Base-by-base conservation (phyloP, 2,888 invertebrate genomes). In the Agrochola macilenta region DNA sequence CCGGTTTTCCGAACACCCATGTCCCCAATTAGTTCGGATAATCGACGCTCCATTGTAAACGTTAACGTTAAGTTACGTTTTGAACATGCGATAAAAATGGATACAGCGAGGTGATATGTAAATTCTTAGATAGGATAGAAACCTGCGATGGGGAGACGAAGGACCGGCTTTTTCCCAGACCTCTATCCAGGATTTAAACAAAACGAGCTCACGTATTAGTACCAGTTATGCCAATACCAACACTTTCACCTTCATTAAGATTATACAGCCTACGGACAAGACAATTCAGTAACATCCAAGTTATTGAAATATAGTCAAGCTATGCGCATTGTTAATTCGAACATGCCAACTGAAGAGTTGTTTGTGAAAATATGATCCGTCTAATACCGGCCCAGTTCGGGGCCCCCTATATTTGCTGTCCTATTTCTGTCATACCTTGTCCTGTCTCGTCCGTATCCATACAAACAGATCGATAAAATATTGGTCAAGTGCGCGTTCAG, bases 401-500 rank as follows among this genome's bases (percentile, higher is more conserved):
- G 74, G 74, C 66, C 85, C 78, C 78, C 72, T 61, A 64, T 81
- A 81, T 81, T 85, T 85, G 66, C 75, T 60, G 85, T 75, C 69
- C 82, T 84, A 85, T 84, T 82, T 85, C 72, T 78, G 77, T 81
- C 26, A 74, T 72, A 61, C 79, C 79, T 82, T 69, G 71, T 73
- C 69, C 80, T 79, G 78, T 85, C 63, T 78, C 69, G 75, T 82
- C 82, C 83, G 79, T 84, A 84, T 78, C 78, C 85, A 85, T 84
- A 78, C 82, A 79, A 84, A 84, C 75, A 84, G 75, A 84, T 84
- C 85, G 82, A 84, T 82, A 82, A 73, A 82, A 84, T 85, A 85
- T 82, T 84, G 85, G 85, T 82, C 85, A 84, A 84, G 85, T 85
- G 74, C 64, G 82, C 85, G 78, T 78, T 78, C 58, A 74, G 66